Conservation (phyloP, 2,113 vertebrate genomes). For the Myrmecophaga tridactyla region DNA sequence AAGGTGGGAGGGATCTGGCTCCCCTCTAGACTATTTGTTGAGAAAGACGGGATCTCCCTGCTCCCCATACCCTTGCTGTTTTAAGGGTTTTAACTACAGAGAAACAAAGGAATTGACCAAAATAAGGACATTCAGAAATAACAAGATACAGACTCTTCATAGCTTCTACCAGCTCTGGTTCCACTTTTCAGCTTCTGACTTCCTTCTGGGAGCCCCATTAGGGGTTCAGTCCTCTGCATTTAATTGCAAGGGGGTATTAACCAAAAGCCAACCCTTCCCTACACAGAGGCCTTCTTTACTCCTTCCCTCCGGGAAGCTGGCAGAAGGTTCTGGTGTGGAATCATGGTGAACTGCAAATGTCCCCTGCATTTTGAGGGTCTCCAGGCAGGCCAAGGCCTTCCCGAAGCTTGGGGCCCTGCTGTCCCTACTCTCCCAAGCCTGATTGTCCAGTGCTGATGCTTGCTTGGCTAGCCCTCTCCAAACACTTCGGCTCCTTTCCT, state of each 20-base stretch:
- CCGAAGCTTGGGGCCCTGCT: too few relatives aligned
- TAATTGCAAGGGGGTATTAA: neutral
- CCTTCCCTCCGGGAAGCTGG: neutral
- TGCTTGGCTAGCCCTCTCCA: neutral
- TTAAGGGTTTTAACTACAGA: neutral
- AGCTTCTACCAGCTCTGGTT: neutral
- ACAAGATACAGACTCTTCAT: neutral
- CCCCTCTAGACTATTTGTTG: neutral
- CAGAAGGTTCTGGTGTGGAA: neutral
- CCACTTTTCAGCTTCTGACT: neutral
- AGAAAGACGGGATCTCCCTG: neutral
- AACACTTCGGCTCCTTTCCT: neutral
- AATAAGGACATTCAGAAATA: constrained; percentile 18
- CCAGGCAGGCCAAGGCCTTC: neutral
- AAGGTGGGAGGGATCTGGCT: neutral
- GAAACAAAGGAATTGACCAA: neutral
- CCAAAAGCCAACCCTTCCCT: neutral
- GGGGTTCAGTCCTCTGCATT: neutral
- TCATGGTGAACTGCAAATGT: neutral
- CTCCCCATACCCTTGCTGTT: neutral
- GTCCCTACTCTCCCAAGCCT: neutral
- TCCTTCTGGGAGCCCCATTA: neutral
- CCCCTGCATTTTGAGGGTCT: neutral
- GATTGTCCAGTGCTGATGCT: neutral
- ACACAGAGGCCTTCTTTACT: neutral